Base-by-base conservation (phyloP, 35 echinoderm and acorn worm genomes). In the Heliocidaris tuberculata region DNA sequence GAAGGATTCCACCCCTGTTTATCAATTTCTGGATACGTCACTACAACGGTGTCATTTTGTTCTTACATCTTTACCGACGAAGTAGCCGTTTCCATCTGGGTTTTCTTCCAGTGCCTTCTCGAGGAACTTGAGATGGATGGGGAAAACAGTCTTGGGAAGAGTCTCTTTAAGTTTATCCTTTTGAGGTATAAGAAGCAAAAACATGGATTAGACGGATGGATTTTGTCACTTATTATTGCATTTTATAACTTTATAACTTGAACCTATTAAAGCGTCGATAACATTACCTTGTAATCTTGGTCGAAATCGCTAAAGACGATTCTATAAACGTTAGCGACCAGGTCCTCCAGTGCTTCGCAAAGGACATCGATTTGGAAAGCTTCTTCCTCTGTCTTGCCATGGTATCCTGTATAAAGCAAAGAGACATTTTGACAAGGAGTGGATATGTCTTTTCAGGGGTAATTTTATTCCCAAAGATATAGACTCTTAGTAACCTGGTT, bases 61-160 rank as follows among this genome's bases (percentile, higher is more conserved):
- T 48, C 91, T 93, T 48, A 93, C 91, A n/a, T 93, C 48, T 93
- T 93, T 16, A 30, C 91, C 91, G 11, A 93, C 91, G 50, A 93
- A 93, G 91, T 52, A 93, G n/a, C 91, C 91, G 9, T 12, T 93
- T 30, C 50, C 47, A 17, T 52, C 6, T 30, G 50, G 29, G 17
- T 93, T 49, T 13, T 93, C 91, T 48, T 49, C 47, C 13, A 93
- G 47, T 9, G 29, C 48, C 50, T 93, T 49, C 47, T 93, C 50
- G 12, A 93, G 32, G 48, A 52, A 93, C 47, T 93, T 93, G 4
- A 93, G 29, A 29, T 59, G 50, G 31, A 29, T 19, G 2, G 91
- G 91, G 21, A 17, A n/a, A 6, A 48, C 27, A 17, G 91, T 93
- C 24, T 93, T 52, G 2, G 29, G 48, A 13, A 30, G 48, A 19